phyloP scores from a whole-genome alignment of 1,140 invertebrate species.

The Anadara kagoshimensis region DNA sequence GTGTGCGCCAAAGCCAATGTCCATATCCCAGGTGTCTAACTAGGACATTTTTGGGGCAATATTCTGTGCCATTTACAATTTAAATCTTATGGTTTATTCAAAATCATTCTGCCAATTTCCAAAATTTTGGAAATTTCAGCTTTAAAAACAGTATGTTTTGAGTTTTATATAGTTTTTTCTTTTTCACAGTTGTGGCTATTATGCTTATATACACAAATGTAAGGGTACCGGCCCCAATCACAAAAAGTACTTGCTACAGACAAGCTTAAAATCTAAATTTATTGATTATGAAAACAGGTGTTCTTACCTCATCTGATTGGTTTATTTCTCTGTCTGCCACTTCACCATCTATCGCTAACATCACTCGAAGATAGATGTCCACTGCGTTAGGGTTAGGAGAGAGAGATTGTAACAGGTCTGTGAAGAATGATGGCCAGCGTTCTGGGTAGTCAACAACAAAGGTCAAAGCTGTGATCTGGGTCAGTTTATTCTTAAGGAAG shows the following conservation, averaged over 20 bases:
- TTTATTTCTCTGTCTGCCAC: conserved; percentile 76
- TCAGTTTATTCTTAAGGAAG: conserved; percentile 76
- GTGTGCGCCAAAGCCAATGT: too few species aligned
- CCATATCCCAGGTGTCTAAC: too few species aligned
- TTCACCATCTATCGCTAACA: conserved; percentile 77
- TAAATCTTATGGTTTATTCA: too few species aligned
- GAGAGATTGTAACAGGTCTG: conserved; percentile 74
- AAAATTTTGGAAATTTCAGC: too few species aligned
- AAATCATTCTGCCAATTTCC: too few species aligned
- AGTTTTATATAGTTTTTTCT: too few species aligned
- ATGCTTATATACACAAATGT: too few species aligned
- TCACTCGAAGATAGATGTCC: conserved; percentile 76
- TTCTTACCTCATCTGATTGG: conserved; percentile 69
- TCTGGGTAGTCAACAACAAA: conserved; percentile 77
- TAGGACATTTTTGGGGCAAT: too few species aligned
- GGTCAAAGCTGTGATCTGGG: conserved; percentile 76
- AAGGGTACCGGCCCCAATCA: too few species aligned
- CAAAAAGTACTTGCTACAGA: background rate
- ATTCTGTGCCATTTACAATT: too few species aligned
- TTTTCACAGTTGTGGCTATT: too few species aligned
- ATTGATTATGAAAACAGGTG: background rate
- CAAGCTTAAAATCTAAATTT: background rate
- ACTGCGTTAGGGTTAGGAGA: conserved; percentile 70
- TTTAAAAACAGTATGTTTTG: too few species aligned
- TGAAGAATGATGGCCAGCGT: conserved; percentile 77